These are phyloP conservation scores for Drosophila anomalata DNA, from an alignment of 2,888 invertebrate genomes.

Conservation along the genomic window DNA sequence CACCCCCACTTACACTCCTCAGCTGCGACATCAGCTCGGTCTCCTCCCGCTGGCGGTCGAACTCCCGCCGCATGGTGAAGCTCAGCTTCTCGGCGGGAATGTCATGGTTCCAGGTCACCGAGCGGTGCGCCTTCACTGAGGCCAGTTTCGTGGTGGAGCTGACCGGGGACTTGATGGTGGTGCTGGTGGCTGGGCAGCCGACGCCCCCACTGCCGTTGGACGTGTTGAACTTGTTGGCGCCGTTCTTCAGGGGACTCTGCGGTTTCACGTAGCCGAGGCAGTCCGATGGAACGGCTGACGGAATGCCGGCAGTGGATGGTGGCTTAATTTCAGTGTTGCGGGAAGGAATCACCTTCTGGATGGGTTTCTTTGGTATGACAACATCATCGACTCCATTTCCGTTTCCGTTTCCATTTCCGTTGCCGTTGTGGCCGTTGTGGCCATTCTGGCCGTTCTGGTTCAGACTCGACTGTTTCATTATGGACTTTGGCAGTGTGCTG, in stretches of 20 bases:
- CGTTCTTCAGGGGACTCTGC: slow-evolving; percentile 83
- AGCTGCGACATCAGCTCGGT: slow-evolving; percentile 93
- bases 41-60: slow-evolving; percentile 95
- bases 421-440: slow-evolving; percentile 49
- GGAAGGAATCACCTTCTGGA: slow-evolving; percentile 92
- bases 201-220: slow-evolving; percentile 56
- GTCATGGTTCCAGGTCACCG: slow-evolving; percentile 90
- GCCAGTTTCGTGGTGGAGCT: slow-evolving; percentile 78
- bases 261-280: slow-evolving; percentile 84
- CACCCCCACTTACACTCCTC: slow-evolving; percentile 87
- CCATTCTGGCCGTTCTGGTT: slow-evolving; percentile 64
- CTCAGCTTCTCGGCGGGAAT: slow-evolving; percentile 90
- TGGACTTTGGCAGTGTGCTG: slow-evolving; percentile 76
- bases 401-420: slow-evolving; percentile 54
- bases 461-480: slow-evolving; percentile 78
- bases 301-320: slow-evolving; percentile 18
- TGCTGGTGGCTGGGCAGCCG: slow-evolving; percentile 15
- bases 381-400: slow-evolving; percentile 75
- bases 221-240: slow-evolving; percentile 67
- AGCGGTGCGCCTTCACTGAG: slow-evolving; percentile 78
- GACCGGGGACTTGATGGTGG: slow-evolving; percentile 74
- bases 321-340: slow-evolving; percentile 85
- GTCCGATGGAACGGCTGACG: slow-evolving; percentile 46
- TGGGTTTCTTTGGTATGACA: slow-evolving; percentile 86
- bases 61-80: slow-evolving; percentile 96